These are phyloP conservation scores for Drosophila buzzatii DNA, from an alignment of 2,888 invertebrate species.

Conservation along the genomic window DNA sequence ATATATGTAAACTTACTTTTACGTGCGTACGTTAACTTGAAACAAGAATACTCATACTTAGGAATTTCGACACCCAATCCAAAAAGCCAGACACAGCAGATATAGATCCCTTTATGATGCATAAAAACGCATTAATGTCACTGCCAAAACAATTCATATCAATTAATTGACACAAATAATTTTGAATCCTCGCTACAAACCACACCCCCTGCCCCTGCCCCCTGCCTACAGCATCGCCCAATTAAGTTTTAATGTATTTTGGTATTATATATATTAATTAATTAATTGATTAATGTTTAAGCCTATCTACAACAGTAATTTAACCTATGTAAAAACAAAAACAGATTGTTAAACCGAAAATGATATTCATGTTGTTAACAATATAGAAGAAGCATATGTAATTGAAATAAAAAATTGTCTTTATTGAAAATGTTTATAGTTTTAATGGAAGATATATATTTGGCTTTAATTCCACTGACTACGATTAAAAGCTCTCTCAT, in stretches of 20 bases:
- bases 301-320: constrained; percentile 48
- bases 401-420: constrained; percentile 70
- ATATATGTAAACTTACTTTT: neutral
- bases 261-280: constrained; percentile 51
- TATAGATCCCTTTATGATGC: constrained; percentile 5
- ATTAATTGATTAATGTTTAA: constrained; percentile 40
- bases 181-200: constrained; percentile 20
- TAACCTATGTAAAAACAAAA: constrained; percentile 13
- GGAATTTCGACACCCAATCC: constrained; percentile 32
- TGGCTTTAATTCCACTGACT: constrained; percentile 68
- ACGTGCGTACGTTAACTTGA: constrained; percentile 31
- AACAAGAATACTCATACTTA: constrained; percentile 57
- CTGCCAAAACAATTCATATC: constrained; percentile 37
- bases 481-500: constrained; percentile 62
- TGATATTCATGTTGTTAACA: constrained; percentile 31
- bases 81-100: constrained; percentile 23
- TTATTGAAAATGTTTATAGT: constrained; percentile 75
- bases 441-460: constrained; percentile 78
- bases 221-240: neutral
- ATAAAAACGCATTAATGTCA: constrained; percentile 10
- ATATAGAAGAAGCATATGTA: constrained; percentile 40
- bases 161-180: constrained; percentile 9
- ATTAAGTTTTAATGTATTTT: constrained; percentile 48
- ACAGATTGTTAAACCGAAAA: constrained; percentile 37
- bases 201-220: neutral